These are phyloP conservation scores for Oxyteleia sp. DNA, from an alignment of 2,888 invertebrate species.

Conservation along the genomic window DNA sequence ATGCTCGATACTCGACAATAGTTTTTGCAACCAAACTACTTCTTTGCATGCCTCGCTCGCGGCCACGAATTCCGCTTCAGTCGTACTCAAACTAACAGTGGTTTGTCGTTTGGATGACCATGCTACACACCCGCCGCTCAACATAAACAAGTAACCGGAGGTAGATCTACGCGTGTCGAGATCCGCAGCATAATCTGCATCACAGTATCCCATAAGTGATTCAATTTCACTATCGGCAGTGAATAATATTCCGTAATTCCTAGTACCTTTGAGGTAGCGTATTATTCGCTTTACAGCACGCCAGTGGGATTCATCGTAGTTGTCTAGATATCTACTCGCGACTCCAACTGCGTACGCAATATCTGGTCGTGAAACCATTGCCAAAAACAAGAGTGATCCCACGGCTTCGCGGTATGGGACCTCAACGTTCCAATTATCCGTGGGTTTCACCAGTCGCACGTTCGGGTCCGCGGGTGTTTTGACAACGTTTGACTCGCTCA, in stretches of 20 bases:
- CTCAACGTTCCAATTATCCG: neutral
- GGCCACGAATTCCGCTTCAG: constrained; percentile 79
- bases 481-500: constrained; percentile 39
- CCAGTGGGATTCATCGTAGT: constrained; percentile 23
- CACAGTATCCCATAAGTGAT: constrained; percentile 51
- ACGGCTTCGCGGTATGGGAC: constrained; percentile 54
- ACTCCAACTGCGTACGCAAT: constrained; percentile 47
- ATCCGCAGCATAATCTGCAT: constrained; percentile 75
- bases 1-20: constrained; percentile 71
- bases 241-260: constrained; percentile 26
- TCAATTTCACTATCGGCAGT: constrained; percentile 1
- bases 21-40: constrained; percentile 73
- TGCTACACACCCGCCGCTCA: constrained; percentile 31
- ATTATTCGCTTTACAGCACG: neutral
- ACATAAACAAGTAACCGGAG: constrained; percentile 70
- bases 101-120: constrained; percentile 42
- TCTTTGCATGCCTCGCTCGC: constrained; percentile 75
- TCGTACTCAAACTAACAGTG: constrained; percentile 41
- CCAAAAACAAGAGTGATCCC: constrained; percentile 27
- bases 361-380: constrained; percentile 30
- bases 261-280: constrained; percentile 27
- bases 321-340: constrained; percentile 55
- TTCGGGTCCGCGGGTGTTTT: constrained; percentile 46
- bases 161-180: constrained; percentile 71
- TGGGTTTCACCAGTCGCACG: constrained; percentile 7